Conservation (phyloP, 2,888 invertebrate species). For the Brachynemurus nebulosus region DNA sequence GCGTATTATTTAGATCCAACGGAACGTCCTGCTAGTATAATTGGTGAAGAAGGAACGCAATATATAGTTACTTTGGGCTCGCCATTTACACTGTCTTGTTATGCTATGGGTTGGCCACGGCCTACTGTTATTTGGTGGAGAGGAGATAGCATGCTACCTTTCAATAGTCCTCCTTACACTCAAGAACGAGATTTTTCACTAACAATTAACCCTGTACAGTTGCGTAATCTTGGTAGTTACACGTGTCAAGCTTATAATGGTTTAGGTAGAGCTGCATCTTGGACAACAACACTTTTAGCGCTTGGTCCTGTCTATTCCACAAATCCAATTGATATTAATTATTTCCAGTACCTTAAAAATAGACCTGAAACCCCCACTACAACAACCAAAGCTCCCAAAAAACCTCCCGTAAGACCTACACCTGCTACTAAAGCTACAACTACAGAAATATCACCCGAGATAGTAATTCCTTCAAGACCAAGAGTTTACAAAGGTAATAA, state of each 20-base stretch:
- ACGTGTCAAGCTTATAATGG: conserved; percentile 85
- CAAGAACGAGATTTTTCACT: conserved; percentile 61
- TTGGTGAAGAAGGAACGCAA: conserved; percentile 46
- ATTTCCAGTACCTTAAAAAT: conserved; percentile 44
- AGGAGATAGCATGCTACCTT: conserved; percentile 58
- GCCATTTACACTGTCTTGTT: conserved; percentile 59
- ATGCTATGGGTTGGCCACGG: conserved; percentile 66
- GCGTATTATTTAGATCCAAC: conserved; percentile 19
- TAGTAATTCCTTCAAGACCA: neutral
- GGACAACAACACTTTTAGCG: conserved; percentile 59
- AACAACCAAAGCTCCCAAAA: conserved; percentile 21
- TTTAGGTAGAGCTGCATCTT: conserved; percentile 57
- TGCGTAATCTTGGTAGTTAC: conserved; percentile 69
- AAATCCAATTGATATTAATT: conserved; percentile 40
- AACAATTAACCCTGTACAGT: conserved; percentile 52
- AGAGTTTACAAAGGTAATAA: conserved; percentile 2
- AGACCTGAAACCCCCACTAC: conserved; percentile 33
- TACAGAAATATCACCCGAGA: too few relatives aligned
- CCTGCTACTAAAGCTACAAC: neutral
- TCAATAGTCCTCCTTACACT: conserved; percentile 51
- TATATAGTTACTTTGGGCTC: conserved; percentile 57
- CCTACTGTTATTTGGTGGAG: conserved; percentile 79
- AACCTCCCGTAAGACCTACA: neutral
- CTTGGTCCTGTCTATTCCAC: conserved; percentile 50
- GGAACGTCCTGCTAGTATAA: conserved; percentile 44